phyloP scores from a whole-genome alignment of 1,140 invertebrate genomes.

The Mactra quadrangularis region DNA sequence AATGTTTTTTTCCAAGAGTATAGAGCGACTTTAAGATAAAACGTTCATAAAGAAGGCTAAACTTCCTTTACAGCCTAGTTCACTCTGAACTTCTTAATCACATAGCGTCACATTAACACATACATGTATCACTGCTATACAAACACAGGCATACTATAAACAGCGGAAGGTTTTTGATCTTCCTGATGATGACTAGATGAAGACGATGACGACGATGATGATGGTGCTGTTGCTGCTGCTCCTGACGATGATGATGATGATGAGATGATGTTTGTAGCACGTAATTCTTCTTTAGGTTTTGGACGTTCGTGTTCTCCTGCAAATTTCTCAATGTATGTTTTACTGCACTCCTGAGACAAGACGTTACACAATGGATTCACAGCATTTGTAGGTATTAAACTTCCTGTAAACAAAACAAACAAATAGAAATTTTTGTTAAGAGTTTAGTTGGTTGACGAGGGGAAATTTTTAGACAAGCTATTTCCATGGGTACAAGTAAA shows the following conservation, averaged over 20 bases:
- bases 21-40: too few species aligned
- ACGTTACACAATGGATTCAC: constrained; percentile 91
- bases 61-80: too few species aligned
- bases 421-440: too few species aligned
- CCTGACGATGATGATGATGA: neutral
- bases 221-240: too few species aligned
- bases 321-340: constrained; percentile 89
- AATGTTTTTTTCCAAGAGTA: too few species aligned
- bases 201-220: too few species aligned
- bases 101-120: too few species aligned
- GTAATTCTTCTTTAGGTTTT: constrained; percentile 38
- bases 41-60: too few species aligned
- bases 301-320: constrained; percentile 32
- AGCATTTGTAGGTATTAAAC: constrained; percentile 94
- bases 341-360: constrained; percentile 91
- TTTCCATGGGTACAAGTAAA: too few species aligned
- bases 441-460: too few species aligned
- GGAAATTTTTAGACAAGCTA: too few species aligned
- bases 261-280: constrained; percentile 43
- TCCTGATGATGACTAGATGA: neutral
- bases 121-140: constrained; percentile 4
- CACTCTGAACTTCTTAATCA: too few species aligned
- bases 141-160: constrained; percentile 59
- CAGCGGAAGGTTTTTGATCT: constrained; percentile 35
- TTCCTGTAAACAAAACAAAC: constrained; percentile 86